These are phyloP conservation scores for Zaprionus vittiger DNA, from an alignment of 1,140 invertebrate genomes.

Conservation along the genomic window DNA sequence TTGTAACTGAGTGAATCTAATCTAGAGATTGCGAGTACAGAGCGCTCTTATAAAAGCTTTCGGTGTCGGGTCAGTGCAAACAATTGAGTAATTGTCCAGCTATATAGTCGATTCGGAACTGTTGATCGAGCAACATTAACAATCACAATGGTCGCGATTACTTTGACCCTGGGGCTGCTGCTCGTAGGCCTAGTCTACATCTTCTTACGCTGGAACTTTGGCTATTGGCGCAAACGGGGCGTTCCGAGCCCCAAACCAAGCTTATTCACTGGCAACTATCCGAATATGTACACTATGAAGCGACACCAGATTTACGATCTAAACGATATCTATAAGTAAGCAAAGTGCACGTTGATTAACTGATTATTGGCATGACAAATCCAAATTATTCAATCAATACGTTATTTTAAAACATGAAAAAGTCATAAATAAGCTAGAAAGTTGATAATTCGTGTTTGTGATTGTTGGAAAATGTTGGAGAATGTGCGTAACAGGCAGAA, in stretches of 20 bases:
- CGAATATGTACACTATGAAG: slow-evolving; percentile 58
- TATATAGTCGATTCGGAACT: slow-evolving; percentile 7
- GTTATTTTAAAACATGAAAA: no score
- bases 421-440: no score
- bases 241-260: slow-evolving; percentile 72
- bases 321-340: slow-evolving; percentile 65
- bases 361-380: no score
- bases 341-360: not conserved
- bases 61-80: not conserved
- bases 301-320: slow-evolving; percentile 60
- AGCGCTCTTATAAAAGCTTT: slow-evolving; percentile 17
- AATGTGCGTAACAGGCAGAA: no score
- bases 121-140: not conserved
- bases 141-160: slow-evolving; percentile 51
- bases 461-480: no score
- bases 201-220: slow-evolving; percentile 76
- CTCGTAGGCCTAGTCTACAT: slow-evolving; percentile 59
- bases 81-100: not conserved
- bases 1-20: slow-evolving; percentile 1
- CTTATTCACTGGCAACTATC: slow-evolving; percentile 71
- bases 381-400: no score
- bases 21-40: not conserved
- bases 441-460: no score
- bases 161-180: slow-evolving; percentile 43
- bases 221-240: slow-evolving; percentile 76